Percentiles rank a stretch among this genome's conserved stretches.
phyloP scores from a whole-genome alignment of 2,113 vertebrate genomes.

The Tyrannus savana region DNA sequence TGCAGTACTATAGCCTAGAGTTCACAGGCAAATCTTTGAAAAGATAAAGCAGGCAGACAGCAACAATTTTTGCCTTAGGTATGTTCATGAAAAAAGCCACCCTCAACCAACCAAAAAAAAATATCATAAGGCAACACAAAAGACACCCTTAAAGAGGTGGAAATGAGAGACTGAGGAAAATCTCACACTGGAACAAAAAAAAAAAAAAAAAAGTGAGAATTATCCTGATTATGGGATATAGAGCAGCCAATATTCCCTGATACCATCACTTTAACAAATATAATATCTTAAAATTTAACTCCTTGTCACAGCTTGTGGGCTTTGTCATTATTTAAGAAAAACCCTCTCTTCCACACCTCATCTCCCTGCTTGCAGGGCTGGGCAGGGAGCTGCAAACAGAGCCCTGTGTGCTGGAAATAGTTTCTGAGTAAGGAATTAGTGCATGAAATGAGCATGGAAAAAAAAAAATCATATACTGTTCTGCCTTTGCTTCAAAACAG shows the following conservation, averaged over 20 bases:
- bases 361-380: background rate
- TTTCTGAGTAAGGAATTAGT: conserved; percentile 21
- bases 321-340: background rate
- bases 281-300: background rate
- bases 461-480: conserved; percentile 3
- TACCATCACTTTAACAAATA: background rate
- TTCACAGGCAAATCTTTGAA: background rate
- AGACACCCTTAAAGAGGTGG: background rate
- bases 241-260: background rate
- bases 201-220: background rate
- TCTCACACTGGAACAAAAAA: background rate
- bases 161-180: background rate
- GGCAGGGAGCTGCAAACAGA: background rate
- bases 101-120: background rate
- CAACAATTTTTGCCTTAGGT: background rate
- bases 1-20: background rate
- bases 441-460: conserved; percentile 36
- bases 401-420: background rate
- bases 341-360: background rate
- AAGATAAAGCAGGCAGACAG: background rate
- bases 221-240: background rate
- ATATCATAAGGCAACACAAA: background rate
- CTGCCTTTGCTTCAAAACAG: conserved; percentile 53
- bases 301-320: background rate
- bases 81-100: background rate